Percentiles rank a stretch among this genome's conserved stretches.
These are phyloP conservation scores for Siphlonurus alternatus DNA, from an alignment of 2,888 invertebrate genomes.

Conservation along the genomic window DNA sequence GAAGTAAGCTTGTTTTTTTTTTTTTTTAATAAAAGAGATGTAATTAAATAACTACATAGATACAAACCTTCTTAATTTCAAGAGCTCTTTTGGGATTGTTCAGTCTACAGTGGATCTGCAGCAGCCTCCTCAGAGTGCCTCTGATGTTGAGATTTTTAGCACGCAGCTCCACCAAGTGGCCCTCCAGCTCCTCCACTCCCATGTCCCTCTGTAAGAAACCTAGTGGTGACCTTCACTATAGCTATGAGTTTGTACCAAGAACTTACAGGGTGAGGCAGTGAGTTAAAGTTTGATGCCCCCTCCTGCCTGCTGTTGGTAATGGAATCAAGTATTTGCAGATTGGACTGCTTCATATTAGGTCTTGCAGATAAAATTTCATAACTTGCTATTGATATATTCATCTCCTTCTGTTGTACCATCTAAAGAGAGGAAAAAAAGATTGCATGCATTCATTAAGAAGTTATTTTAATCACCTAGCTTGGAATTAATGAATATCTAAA, in stretches of 20 bases:
- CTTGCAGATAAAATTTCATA: background rate
- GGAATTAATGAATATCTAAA: background rate
- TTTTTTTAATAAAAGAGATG: no score
- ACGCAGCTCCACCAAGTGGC: conserved; percentile 45
- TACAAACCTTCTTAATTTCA: conserved; percentile 30
- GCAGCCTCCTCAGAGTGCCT: conserved; percentile 42
- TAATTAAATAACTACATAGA: no score
- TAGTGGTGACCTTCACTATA: background rate
- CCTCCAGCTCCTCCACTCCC: conserved; percentile 40
- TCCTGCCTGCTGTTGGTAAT: background rate
- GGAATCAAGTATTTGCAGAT: background rate
- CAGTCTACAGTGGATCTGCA: conserved; percentile 38
- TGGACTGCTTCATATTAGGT: background rate
- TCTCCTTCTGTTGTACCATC: background rate
- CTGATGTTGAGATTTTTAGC: conserved; percentile 46
- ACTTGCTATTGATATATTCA: background rate
- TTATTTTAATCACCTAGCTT: no score
- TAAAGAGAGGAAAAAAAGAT: background rate
- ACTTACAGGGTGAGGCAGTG: background rate
- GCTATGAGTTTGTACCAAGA: background rate
- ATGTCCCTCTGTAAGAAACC: conserved; percentile 32
- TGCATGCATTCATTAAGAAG: no score
- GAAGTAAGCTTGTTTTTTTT: no score
- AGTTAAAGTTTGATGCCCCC: background rate
- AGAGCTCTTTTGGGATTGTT: conserved; percentile 36